Evolutionary conservation across 2,797 vertebrate genomes (phyloP).

Genomic region (Syngnathus rostellatus): DNA sequence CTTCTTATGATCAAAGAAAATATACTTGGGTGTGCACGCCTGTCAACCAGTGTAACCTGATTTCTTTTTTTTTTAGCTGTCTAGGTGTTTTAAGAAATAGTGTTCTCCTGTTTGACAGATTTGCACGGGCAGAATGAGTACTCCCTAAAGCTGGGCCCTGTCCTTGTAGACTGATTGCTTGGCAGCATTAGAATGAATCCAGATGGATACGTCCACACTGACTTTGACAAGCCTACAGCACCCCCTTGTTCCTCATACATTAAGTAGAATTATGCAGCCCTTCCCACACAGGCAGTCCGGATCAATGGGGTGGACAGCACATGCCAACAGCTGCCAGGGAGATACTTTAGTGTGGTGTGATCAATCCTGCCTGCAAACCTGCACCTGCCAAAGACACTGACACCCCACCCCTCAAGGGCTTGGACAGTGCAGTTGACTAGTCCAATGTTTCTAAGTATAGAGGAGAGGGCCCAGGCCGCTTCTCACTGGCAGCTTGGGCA

Average conservation of each 20-base stretch:
- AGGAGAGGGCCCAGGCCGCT: slow-evolving; percentile 6
- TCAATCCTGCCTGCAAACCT: slow-evolving; percentile 48
- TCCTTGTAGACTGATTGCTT: slow-evolving; percentile 50
- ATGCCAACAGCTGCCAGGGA: slow-evolving; percentile 57
- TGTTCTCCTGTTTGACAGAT: slow-evolving; percentile 48
- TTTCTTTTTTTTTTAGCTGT: slow-evolving; percentile 11
- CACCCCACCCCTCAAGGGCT: slow-evolving; percentile 20
- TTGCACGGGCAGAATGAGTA: slow-evolving; percentile 49
- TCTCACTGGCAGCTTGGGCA: slow-evolving; percentile 25
- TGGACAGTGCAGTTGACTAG: slow-evolving; percentile 42
- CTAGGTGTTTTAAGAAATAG: slow-evolving; percentile 41
- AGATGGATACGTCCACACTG: slow-evolving; percentile 48
- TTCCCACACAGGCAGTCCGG: slow-evolving; percentile 47
- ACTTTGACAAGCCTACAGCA: slow-evolving; percentile 49
- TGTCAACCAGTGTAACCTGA: background rate
- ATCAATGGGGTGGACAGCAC: slow-evolving; percentile 60
- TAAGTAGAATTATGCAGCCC: slow-evolving; percentile 65
- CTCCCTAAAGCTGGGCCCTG: slow-evolving; percentile 39
- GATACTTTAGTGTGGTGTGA: slow-evolving; percentile 51
- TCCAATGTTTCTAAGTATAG: slow-evolving; percentile 16
- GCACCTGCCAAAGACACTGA: slow-evolving; percentile 36
- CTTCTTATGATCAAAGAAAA: background rate
- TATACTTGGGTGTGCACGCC: background rate
- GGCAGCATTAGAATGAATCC: slow-evolving; percentile 52
- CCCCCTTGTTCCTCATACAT: slow-evolving; percentile 57